Base-by-base conservation (phyloP, 2,888 invertebrate genomes). In the Cynaeus angustus region DNA sequence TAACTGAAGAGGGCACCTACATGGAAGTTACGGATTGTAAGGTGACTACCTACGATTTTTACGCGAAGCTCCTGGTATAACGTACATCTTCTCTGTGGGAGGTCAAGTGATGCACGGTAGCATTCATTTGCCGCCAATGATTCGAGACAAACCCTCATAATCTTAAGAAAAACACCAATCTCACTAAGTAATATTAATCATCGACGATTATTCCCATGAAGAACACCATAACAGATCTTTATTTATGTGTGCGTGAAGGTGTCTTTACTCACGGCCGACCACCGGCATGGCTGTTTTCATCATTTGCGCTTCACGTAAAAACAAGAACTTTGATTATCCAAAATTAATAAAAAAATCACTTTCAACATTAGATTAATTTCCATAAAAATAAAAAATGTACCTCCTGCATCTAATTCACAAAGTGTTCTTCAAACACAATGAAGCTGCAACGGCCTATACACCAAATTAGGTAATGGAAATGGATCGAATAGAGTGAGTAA, bases 21-120 rank as follows among this genome's bases (percentile, higher is more conserved):
- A 67, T 71, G 65, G 58, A 52, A 68, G 74, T 78, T 73, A 79
- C 78, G 78, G 78, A 79, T 77, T 75, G 75, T 75, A 66, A 71
- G 67, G 70, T 72, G 69, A 65, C 78, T 78, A 62, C 78, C 78
- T 78, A 78, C 78, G 76, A 78, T 75, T 77, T 78, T 76, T 77
- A 75, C 78, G 68, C 66, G 70, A 68, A 72, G 72, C 69, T 71
- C 64, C 70, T 73, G 72, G 75, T 74, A 78, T 75, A 77, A 74
- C 13, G 30, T 59, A 33, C 43, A 75, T 76, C 74, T 21, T 77
- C 77, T 50, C 75, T 68, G 77, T 75, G 65, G 77, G 77, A 76
- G 66, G 66, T 73, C 75, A 71, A 64, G 61, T 70, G 72, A 56
- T 71, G 68, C 67, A 73, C 73, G 66, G 74, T 75, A 75, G 76